Evolutionary conservation across 1,140 invertebrate genomes (phyloP), one percentile per base, ranked within the genome.

Genomic region (Trissolcus basalis): DNA sequence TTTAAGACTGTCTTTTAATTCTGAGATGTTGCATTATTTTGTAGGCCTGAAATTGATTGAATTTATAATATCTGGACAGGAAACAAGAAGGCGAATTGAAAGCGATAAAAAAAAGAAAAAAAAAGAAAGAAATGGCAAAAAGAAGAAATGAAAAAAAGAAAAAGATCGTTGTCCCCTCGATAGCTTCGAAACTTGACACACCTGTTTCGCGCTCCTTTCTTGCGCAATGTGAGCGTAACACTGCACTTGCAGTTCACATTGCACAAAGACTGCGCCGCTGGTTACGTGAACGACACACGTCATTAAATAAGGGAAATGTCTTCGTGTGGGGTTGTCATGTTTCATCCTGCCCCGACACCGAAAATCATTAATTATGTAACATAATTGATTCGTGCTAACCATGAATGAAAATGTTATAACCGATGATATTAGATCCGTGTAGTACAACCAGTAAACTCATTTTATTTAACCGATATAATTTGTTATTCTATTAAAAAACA

Each of bases 181-280:
- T 72, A 33, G 48, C 54, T 64, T 65, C 48, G 65, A 54, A 77
- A 77, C 74, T 67, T 43, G 67, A 77, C 68, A 71, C 74, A 77
- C 74, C 74, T 77, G 74, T 72, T 71, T 68, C 36, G 33, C 36
- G 61, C 49, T 64, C 73, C 39, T 65, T 65, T 69, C 72, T 69
- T 76, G 72, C 72, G 60, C 59, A 76, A 75, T 15, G 19, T 16
- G 51, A 68, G 41, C 33, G 58, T 44, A 63, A 75, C 53, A 8
- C 14, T 77, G 56, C 67, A 70, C 73, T 77, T 70, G 60, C 19
- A 55, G 61, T 54, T 71, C 41, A 47, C 48, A 41, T 63, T 67
- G 47, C 74, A 67, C 64, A 69, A 76, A 68, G 56, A 56, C 54
- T 72, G 47, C 48, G 15, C 47, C 53, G 59, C 16, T 45, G 60